Percentiles rank a stretch among this genome's conserved stretches.
Evolutionary conservation across 2,888 invertebrate species (phyloP).

Genomic region (Diplazon laetatorius): DNA sequence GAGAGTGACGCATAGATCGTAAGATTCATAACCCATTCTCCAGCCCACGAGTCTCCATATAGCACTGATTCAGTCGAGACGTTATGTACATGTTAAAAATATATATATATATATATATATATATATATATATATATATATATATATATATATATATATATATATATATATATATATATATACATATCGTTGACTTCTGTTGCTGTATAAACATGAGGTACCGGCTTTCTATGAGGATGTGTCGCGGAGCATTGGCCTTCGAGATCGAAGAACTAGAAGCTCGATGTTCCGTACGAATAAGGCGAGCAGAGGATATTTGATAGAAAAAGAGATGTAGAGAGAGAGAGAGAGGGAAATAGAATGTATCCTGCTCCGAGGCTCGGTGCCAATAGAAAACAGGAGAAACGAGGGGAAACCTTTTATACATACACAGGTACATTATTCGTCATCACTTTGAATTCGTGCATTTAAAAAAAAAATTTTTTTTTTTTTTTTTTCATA

Average conservation of each 20-base stretch:
- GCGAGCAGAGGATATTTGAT: neutral
- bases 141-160: too few relatives aligned
- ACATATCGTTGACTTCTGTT: slow-evolving; percentile 4
- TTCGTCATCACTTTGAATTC: slow-evolving; percentile 19
- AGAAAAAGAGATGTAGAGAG: slow-evolving; percentile 12
- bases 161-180: too few relatives aligned
- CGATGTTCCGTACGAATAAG: slow-evolving; percentile 3
- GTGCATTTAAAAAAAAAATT: too few relatives aligned
- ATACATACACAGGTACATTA: slow-evolving; percentile 10
- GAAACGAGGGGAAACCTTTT: slow-evolving; percentile 4
- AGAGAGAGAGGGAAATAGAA: slow-evolving; percentile 30
- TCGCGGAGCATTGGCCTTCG: slow-evolving; percentile 50
- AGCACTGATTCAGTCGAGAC: slow-evolving; percentile 3
- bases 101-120: too few relatives aligned
- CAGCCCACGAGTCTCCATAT: slow-evolving; percentile 24
- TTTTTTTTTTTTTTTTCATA: slow-evolving; percentile 1
- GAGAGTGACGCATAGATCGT: slow-evolving; percentile 12
- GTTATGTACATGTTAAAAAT: too few relatives aligned
- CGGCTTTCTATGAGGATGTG: slow-evolving; percentile 47
- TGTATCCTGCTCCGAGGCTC: slow-evolving; percentile 26
- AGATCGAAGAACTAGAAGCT: slow-evolving; percentile 40
- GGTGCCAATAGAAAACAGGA: slow-evolving; percentile 27
- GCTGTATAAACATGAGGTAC: neutral
- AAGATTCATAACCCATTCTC: neutral
- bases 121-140: neutral